Evolutionary conservation across 2,113 vertebrate genomes (phyloP).

Genomic region (Lanius ludovicianus): DNA sequence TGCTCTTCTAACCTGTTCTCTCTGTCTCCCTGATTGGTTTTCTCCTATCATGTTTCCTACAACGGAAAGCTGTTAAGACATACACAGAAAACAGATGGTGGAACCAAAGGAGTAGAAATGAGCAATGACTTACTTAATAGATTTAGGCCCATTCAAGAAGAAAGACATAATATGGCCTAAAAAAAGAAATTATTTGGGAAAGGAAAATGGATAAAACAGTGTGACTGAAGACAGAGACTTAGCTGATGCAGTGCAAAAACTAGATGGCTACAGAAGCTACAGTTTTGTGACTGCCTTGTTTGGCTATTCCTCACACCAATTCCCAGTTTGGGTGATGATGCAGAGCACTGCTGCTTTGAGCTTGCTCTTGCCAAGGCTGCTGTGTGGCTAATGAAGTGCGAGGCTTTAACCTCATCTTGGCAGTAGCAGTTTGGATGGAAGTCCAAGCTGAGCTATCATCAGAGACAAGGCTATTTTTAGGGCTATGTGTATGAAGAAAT

Average conservation of each 20-base stretch:
- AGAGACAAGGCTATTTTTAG: slow-evolving; percentile 40
- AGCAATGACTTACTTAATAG: background rate
- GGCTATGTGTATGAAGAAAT: background rate
- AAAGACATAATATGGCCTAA: background rate
- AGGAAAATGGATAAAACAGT: background rate
- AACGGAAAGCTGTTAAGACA: background rate
- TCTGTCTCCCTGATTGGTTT: slow-evolving; percentile 7
- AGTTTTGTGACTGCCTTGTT: slow-evolving; percentile 31
- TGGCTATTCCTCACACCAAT: background rate
- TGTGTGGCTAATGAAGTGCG: slow-evolving; percentile 2
- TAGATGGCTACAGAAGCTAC: background rate
- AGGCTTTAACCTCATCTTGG: slow-evolving; percentile 18
- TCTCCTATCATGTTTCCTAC: background rate
- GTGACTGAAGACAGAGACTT: background rate
- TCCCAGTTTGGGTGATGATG: background rate
- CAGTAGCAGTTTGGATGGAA: background rate
- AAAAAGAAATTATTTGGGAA: slow-evolving; percentile 4
- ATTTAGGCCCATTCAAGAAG: background rate
- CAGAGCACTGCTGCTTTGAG: background rate
- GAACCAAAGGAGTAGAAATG: slow-evolving; percentile 32
- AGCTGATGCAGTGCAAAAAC: background rate
- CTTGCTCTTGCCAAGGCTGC: slow-evolving; percentile 22
- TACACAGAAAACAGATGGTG: slow-evolving; percentile 15
- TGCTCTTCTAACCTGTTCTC: slow-evolving; percentile 4
- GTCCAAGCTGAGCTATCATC: background rate